Base-by-base conservation (phyloP, 2,797 vertebrate species). In the Sphenodon punctatus region DNA sequence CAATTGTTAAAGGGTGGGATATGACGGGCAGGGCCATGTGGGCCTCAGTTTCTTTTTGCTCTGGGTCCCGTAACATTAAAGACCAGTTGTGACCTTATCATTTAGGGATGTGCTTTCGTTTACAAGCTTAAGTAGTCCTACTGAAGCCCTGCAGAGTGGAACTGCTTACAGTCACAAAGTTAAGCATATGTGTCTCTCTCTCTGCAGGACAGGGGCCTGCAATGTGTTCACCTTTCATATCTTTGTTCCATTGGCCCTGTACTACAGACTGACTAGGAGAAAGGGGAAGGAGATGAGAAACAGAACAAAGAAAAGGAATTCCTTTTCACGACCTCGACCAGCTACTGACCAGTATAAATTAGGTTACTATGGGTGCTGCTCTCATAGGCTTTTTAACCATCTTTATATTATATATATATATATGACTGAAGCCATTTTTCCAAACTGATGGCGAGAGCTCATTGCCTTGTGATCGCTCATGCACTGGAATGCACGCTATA, bases 321-420 rank as follows among this genome's bases (percentile, higher is more conserved):
- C 2, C 1, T 32, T 63, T 43, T 61, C 74, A 77, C 17, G 67
- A 74, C 34, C 5, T 49, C 17, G 67, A 74, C 34, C 5, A 49
- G 67, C 76, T 83, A 48, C 78, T 89, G 83, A 72, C 63, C 19
- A n/a, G 4, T 34, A 55, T 68, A 89, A 79, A 73, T 78, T 34
- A 25, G 15, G 64, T 79, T 71, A 41, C 36, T 71, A 66, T 9
- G 12, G 30, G 38, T 42, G 55, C 64, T 58, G 69, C 25, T 56
- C 75, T n/a, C 61, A 46, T 75, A 79, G 0, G 1, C 82, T 73
- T 84, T 76, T 59, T 55, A 51, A 75, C 75, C 80, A 79, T 36
- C 48, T 85, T 83, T 92, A 90, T 86, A 38, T 27, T 56, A 27
- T 43, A 53, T 56, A n/a, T n/a, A n/a, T n/a, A n/a, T 73, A 87